Evolutionary conservation across 2,113 vertebrate species (phyloP).

Genomic region (Etia nguti): DNA sequence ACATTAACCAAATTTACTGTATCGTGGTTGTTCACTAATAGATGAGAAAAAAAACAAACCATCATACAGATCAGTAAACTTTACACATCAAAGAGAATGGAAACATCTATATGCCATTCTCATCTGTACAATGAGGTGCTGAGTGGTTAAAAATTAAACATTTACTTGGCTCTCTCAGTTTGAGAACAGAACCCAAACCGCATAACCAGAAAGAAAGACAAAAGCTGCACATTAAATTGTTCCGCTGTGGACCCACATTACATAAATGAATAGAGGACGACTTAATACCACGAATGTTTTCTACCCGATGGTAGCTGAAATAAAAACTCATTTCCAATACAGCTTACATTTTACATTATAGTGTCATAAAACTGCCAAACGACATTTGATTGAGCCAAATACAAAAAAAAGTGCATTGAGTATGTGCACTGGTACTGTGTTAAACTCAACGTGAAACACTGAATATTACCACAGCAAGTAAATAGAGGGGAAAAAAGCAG

Average conservation of each 20-base stretch:
- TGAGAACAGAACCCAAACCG: not conserved
- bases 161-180: conserved; percentile 2
- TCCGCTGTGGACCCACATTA: not conserved
- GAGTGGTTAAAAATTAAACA: not conserved
- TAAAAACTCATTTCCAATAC: not conserved
- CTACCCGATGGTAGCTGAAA: not conserved
- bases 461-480: not conserved
- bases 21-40: not conserved
- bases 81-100: not conserved
- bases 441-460: not conserved
- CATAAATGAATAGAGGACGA: not conserved
- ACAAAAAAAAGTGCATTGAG: not conserved
- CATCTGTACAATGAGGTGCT: not conserved
- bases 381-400: not conserved
- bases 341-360: not conserved
- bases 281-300: not conserved
- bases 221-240: not conserved
- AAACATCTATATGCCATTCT: not conserved
- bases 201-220: not conserved
- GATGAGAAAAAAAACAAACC: not conserved
- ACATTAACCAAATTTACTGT: not conserved
- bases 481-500: not conserved
- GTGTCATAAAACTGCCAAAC: not conserved
- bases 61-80: not conserved
- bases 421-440: not conserved